phyloP scores from a whole-genome alignment of 2,113 vertebrate genomes.

The Melanerpes formicivorus region DNA sequence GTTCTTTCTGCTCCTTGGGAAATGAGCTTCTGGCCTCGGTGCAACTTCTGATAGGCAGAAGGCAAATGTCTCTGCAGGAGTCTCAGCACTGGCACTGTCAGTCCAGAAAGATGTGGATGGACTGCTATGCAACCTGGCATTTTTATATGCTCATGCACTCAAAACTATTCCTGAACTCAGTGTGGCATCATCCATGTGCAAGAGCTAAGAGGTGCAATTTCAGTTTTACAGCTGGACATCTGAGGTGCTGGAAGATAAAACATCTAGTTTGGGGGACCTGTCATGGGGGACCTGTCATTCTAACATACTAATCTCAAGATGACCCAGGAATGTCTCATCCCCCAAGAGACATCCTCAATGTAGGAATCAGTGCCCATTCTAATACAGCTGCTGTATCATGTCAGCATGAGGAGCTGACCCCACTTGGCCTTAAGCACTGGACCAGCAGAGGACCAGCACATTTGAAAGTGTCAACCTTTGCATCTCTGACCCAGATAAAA shows the following conservation, averaged over 20 bases:
- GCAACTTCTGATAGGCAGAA: background rate
- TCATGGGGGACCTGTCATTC: background rate
- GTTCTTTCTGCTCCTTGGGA: background rate
- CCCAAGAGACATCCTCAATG: background rate
- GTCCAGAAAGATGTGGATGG: background rate
- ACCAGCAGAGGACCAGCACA: accelerated
- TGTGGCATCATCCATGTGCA: background rate
- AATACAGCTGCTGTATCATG: accelerated
- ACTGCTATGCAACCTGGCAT: background rate
- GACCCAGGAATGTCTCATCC: background rate
- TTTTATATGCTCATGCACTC: background rate
- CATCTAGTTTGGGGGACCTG: background rate
- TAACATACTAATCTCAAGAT: background rate
- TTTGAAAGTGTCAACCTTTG: background rate
- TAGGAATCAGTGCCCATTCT: background rate
- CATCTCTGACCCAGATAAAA: background rate
- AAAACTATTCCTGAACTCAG: background rate
- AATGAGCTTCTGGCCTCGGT: background rate
- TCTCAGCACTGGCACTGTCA: background rate
- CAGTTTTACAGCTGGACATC: background rate
- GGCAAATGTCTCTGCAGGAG: background rate
- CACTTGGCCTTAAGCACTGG: accelerated
- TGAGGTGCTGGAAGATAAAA: background rate
- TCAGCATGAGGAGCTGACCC: background rate
- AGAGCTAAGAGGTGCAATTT: background rate